Conservation (phyloP, 2,113 vertebrate genomes). For the Casuarius casuarius region DNA sequence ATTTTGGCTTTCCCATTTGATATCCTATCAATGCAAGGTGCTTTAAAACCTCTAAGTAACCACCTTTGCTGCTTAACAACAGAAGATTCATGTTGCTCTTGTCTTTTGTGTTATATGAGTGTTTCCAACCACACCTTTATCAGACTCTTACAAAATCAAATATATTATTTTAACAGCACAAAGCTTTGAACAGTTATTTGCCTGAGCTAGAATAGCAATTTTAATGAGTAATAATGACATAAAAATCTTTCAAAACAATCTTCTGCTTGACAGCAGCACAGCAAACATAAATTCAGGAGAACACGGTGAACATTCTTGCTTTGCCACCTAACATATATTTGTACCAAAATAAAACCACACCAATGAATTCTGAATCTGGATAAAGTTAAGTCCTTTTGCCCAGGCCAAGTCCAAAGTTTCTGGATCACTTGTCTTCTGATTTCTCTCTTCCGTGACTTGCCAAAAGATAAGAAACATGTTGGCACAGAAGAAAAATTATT, state of each 20-base stretch:
- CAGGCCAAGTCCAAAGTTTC: background rate
- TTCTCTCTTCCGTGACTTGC: background rate
- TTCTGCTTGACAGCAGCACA: background rate
- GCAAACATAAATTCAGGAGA: background rate
- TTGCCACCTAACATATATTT: background rate
- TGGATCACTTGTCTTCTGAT: background rate
- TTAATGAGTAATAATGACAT: background rate
- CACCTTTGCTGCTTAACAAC: background rate
- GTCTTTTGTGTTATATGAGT: background rate
- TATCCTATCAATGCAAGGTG: background rate
- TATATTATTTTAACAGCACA: background rate
- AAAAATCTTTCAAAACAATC: background rate
- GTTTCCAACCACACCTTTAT: background rate
- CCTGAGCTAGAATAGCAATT: background rate
- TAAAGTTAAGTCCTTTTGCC: background rate
- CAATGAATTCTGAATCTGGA: conserved; percentile 1
- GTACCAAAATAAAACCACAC: background rate
- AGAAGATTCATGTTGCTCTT: background rate
- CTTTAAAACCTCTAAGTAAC: background rate
- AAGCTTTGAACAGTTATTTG: background rate
- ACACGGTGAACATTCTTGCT: background rate
- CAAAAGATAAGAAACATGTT: background rate
- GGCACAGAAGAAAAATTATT: background rate
- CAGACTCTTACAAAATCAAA: background rate
- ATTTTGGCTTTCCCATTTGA: background rate